A percentile compares a stretch with the other conserved stretches of the same genome.
Conservation (phyloP, 1,140 invertebrate species). For the Drosophila suzukii region DNA sequence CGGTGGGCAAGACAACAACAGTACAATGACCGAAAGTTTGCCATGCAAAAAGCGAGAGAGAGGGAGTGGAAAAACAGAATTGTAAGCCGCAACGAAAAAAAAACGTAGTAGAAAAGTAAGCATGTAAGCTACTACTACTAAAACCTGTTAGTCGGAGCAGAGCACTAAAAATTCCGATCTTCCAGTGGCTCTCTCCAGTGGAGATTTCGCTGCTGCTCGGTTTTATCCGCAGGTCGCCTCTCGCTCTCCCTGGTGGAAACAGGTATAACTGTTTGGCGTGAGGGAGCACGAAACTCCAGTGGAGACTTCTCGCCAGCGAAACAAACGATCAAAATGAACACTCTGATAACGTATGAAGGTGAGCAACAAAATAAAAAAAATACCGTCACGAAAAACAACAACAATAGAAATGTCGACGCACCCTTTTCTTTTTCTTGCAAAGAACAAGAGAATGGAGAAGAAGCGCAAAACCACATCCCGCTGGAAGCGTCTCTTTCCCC, state of each 20-base stretch:
- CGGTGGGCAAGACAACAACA: slow-evolving; percentile 51
- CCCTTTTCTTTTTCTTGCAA: slow-evolving; percentile 70
- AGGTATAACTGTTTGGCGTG: slow-evolving; percentile 70
- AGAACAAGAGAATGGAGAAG: slow-evolving; percentile 38
- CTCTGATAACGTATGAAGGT: slow-evolving; percentile 76
- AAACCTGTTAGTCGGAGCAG: slow-evolving; percentile 57
- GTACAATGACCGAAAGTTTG: slow-evolving; percentile 77
- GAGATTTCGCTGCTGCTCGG: slow-evolving; percentile 32
- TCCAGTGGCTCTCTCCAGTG: slow-evolving; percentile 63
- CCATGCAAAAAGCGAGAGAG: slow-evolving; percentile 54
- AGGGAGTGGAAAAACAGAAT: slow-evolving; percentile 46
- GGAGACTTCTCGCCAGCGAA: slow-evolving; percentile 58
- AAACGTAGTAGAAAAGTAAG: slow-evolving; percentile 71
- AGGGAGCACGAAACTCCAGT: slow-evolving; percentile 38
- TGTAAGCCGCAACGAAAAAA: slow-evolving; percentile 57
- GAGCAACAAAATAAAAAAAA: slow-evolving; percentile 75
- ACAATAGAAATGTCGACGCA: slow-evolving; percentile 73
- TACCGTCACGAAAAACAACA: slow-evolving; percentile 49
- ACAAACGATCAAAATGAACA: slow-evolving; percentile 66
- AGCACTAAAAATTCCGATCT: slow-evolving; percentile 80
- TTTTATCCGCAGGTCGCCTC: slow-evolving; percentile 13
- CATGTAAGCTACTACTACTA: slow-evolving; percentile 43
- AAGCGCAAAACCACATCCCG: slow-evolving; percentile 79
- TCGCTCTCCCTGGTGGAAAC: slow-evolving; percentile 37
- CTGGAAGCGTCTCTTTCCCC: slow-evolving; percentile 51